Conservation (phyloP, 2,113 vertebrate species). For the Gobius niger region DNA sequence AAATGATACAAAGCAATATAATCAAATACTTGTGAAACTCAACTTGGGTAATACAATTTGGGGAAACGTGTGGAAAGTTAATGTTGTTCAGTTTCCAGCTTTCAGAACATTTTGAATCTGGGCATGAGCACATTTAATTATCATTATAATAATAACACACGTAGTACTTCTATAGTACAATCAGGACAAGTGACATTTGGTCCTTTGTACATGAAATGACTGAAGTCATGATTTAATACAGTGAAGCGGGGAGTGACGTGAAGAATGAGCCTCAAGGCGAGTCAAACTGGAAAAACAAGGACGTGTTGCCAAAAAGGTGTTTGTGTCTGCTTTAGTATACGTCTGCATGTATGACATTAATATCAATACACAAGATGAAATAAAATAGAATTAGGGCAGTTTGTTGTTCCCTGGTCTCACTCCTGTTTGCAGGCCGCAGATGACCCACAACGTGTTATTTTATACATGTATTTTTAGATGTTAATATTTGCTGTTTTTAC, state of each 20-base stretch:
- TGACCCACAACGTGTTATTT: not conserved
- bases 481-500: not conserved
- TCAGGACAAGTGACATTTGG: not conserved
- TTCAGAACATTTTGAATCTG: too few relatives aligned
- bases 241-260: constrained; percentile 34
- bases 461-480: not conserved
- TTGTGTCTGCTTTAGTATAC: constrained; percentile 26
- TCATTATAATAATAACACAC: too few relatives aligned
- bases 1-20: too few relatives aligned
- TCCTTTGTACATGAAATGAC: constrained; percentile 19
- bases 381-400: not conserved
- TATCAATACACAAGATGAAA: not conserved
- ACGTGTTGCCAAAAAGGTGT: constrained; percentile 50
- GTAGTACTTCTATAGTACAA: too few relatives aligned
- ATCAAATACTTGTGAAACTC: too few relatives aligned
- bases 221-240: constrained; percentile 28
- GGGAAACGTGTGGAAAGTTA: too few relatives aligned
- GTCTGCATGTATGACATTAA: constrained; percentile 34
- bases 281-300: constrained; percentile 72
- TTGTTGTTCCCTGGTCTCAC: not conserved
- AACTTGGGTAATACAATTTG: too few relatives aligned
- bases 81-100: too few relatives aligned
- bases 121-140: too few relatives aligned
- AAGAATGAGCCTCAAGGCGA: constrained; percentile 51
- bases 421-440: not conserved